Conservation (phyloP, 2,113 vertebrate genomes). For the Climacteris rufus region DNA sequence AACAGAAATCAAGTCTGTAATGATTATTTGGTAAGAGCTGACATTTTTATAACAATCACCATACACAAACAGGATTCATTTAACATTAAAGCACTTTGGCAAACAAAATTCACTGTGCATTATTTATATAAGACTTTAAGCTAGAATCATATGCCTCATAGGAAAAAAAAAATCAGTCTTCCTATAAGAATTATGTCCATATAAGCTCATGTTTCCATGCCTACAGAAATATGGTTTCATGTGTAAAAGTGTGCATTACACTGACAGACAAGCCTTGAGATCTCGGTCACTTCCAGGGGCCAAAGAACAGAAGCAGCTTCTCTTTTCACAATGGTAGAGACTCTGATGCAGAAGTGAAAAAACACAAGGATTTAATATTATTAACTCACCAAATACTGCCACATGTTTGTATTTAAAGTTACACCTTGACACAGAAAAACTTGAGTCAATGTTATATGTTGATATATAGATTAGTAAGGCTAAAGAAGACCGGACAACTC, state of each 20-base stretch:
- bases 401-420: background rate
- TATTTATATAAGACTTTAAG: background rate
- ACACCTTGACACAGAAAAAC: background rate
- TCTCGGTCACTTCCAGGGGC: background rate
- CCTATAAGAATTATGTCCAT: background rate
- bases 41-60: background rate
- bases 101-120: background rate
- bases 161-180: background rate
- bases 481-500: background rate
- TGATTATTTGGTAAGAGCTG: background rate
- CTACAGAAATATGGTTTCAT: background rate
- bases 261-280: background rate
- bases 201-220: background rate
- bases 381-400: background rate
- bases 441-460: background rate
- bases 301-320: background rate
- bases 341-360: background rate
- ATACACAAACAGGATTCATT: background rate
- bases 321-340: background rate
- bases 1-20: background rate
- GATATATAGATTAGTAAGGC: background rate
- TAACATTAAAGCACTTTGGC: background rate
- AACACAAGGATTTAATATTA: background rate
- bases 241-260: background rate
- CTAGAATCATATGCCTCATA: background rate